Evolutionary conservation across 2,113 vertebrate genomes (phyloP), one percentile per base, ranked within the genome.

Genomic region (Mormoops blainvillei): DNA sequence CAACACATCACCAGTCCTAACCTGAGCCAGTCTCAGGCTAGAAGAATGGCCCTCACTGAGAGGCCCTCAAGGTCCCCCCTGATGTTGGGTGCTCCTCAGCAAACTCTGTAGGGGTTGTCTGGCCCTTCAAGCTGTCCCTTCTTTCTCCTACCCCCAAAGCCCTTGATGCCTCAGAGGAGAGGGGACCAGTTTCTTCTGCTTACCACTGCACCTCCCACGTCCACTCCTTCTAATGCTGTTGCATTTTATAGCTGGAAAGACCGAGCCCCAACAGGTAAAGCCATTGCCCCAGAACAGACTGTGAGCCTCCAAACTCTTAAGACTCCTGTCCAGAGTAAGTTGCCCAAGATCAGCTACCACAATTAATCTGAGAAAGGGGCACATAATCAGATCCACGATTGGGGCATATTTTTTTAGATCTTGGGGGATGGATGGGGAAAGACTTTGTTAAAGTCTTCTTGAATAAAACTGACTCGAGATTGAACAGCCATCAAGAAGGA

Each of bases 191-290:
- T 6, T 84, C 65, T 48, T 50, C 38, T 67, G 43, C n/a, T 83
- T 12, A 22, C n/a, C 9, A 50, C 4, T 9, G 7, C 12, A 26
- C 7, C 45, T 50, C 36, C 36, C 33, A 26, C 0, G 26, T 19
- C 87, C 3, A 45, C 14, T 13, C 13, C 22, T 63, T 67, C 22
- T 56, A 45, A 70, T 0, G 14, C 1, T 15, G 38, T 19, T 85
- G 36, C 6, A 11, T 24, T 36, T 77, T 63, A 77, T 22, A 65
- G 68, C 19, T 1, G 41, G 71, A 19, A 48, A 81, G 12, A n/a
- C 20, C 3, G 31, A 54, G 45, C 8, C 45, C 41, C 4, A 48
- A 45, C 16, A 31, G 26, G n/a, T 4, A 56, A 80, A 77, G 36
- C 48, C 16, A 26, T 5, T 45, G 48, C 3, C 52, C 48, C 24